A percentile compares a stretch with the other conserved stretches of the same genome.
These are phyloP conservation scores for Ceratina calcarata DNA, from an alignment of 1,140 invertebrate genomes.

Conservation along the genomic window DNA sequence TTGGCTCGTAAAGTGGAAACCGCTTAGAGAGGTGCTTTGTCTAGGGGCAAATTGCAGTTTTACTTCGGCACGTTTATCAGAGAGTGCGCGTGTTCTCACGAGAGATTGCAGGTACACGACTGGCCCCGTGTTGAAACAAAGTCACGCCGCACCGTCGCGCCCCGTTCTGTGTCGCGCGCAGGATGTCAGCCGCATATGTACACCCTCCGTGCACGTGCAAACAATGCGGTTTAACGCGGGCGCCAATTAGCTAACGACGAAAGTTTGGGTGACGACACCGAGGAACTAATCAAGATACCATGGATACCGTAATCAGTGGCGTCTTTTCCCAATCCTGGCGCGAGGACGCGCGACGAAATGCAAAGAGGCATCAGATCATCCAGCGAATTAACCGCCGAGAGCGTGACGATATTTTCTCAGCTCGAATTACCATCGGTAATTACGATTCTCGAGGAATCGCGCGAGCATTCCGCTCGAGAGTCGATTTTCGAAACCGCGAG, in stretches of 20 bases:
- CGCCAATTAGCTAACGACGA: conserved; percentile 76
- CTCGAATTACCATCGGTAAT: neutral
- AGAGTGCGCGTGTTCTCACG: neutral
- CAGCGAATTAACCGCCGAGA: neutral
- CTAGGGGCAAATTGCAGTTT: conserved; percentile 56
- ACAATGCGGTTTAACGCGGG: conserved; percentile 67
- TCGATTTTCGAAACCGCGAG: neutral
- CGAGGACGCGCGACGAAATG: conserved; percentile 18
- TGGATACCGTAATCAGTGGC: conserved; percentile 72
- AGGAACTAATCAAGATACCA: conserved; percentile 72
- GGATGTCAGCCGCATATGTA: conserved; percentile 59
- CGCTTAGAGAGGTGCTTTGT: conserved; percentile 25
- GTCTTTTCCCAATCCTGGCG: conserved; percentile 48
- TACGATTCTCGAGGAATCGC: neutral
- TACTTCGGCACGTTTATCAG: conserved; percentile 54
- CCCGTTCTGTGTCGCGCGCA: too few species aligned
- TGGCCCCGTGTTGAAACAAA: conserved; percentile 40
- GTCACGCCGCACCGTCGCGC: conserved; percentile 5
- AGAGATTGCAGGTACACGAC: conserved; percentile 41
- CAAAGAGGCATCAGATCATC: conserved; percentile 13
- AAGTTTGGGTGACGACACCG: conserved; percentile 73
- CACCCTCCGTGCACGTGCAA: conserved; percentile 60
- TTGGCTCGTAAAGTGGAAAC: conserved; percentile 24
- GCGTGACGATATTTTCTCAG: neutral
- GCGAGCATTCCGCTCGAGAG: neutral